Percentiles rank a stretch among this genome's conserved stretches.
Conservation (phyloP, 2,888 invertebrate genomes). For the Nebria salina region DNA sequence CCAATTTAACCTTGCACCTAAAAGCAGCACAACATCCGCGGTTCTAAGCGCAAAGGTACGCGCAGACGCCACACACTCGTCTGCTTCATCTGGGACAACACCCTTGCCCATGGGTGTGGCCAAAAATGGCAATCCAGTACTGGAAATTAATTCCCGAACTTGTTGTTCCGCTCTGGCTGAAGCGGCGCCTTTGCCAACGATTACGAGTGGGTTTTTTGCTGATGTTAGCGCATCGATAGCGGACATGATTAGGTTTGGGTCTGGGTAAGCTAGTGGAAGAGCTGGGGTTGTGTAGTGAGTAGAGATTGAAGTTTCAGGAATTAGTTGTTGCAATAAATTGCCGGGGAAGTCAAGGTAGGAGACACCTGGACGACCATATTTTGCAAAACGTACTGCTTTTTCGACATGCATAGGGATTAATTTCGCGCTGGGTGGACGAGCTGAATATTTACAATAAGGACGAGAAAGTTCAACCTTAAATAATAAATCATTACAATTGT, state of each 20-base stretch:
- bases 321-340: slow-evolving; percentile 73
- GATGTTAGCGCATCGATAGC: slow-evolving; percentile 75
- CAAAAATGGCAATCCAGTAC: slow-evolving; percentile 84
- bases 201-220: slow-evolving; percentile 83
- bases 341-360: slow-evolving; percentile 93
- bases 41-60: slow-evolving; percentile 86
- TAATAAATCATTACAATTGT: neutral
- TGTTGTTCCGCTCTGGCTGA: slow-evolving; percentile 81
- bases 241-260: slow-evolving; percentile 72
- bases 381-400: slow-evolving; percentile 85
- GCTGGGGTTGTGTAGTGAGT: slow-evolving; percentile 67
- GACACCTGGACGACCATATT: slow-evolving; percentile 90
- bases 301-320: slow-evolving; percentile 58
- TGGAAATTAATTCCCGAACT: slow-evolving; percentile 74
- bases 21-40: slow-evolving; percentile 86
- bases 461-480: slow-evolving; percentile 80
- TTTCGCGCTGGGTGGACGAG: slow-evolving; percentile 82
- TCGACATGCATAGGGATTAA: slow-evolving; percentile 91
- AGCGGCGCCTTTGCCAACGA: slow-evolving; percentile 76
- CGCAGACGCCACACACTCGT: slow-evolving; percentile 84
- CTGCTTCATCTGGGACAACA: slow-evolving; percentile 76
- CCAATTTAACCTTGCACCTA: slow-evolving; percentile 97
- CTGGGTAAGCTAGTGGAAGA: slow-evolving; percentile 76
- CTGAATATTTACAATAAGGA: slow-evolving; percentile 92
- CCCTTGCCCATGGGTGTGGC: slow-evolving; percentile 96